Evolutionary conservation across 2,888 invertebrate genomes (phyloP).

Genomic region (Machimus rusticus): DNA sequence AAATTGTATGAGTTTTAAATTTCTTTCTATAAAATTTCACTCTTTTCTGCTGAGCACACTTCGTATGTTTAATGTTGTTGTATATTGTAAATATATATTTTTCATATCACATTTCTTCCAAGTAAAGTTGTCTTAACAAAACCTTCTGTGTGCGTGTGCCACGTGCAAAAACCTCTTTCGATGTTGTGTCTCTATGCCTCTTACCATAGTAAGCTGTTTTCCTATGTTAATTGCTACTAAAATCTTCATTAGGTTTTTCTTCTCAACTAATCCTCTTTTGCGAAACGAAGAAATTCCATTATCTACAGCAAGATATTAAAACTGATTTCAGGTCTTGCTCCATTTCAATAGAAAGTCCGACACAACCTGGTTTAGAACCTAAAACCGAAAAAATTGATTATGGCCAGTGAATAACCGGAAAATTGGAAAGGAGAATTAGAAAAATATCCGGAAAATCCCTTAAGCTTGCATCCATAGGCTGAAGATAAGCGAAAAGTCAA

Average conservation of each 20-base stretch:
- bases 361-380: slow-evolving; percentile 1
- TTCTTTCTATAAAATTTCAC: neutral
- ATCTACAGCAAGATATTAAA: slow-evolving; percentile 34
- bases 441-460: slow-evolving; percentile 21
- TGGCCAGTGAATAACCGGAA: slow-evolving; percentile 36
- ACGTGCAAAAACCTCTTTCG: neutral
- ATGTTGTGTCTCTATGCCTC: slow-evolving; percentile 10
- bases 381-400: slow-evolving; percentile 25
- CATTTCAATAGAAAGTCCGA: slow-evolving; percentile 7
- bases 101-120: neutral
- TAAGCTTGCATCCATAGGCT: neutral
- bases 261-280: slow-evolving; percentile 10
- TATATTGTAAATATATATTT: neutral
- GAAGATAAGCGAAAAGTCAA: neutral
- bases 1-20: neutral
- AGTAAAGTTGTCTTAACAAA: neutral
- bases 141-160: neutral
- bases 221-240: slow-evolving; percentile 23
- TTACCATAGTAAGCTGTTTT: neutral
- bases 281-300: neutral
- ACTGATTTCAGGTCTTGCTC: slow-evolving; percentile 39
- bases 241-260: slow-evolving; percentile 20
- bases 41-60: neutral
- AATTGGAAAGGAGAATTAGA: slow-evolving; percentile 18
- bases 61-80: neutral